Percentiles rank a stretch among this genome's conserved stretches.
These are phyloP conservation scores for Drosophila ananassae DNA, from an alignment of 1,140 invertebrate genomes.

Conservation along the genomic window DNA sequence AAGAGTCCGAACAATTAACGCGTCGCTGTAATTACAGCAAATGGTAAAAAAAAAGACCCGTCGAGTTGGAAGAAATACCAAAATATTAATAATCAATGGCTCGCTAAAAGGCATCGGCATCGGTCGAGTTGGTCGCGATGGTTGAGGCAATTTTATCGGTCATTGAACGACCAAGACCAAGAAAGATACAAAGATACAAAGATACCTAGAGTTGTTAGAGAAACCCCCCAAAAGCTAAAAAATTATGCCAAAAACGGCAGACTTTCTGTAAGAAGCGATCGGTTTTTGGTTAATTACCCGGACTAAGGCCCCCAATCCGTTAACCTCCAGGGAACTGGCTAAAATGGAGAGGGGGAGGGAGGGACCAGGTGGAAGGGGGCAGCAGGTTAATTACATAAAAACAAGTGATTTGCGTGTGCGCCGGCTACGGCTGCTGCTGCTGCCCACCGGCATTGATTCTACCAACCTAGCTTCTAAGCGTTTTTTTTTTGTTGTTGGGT, in stretches of 20 bases:
- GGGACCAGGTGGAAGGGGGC: conserved; percentile 7
- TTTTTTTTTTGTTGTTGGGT: conserved; percentile 23
- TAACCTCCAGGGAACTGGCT: conserved; percentile 34
- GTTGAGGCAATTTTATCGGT: conserved; percentile 76
- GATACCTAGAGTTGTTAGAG: conserved; percentile 11
- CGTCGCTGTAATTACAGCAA: conserved; percentile 74
- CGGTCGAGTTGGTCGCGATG: conserved; percentile 48
- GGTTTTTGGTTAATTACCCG: conserved; percentile 75
- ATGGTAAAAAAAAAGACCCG: conserved; percentile 44
- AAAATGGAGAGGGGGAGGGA: neutral
- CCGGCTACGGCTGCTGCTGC: conserved; percentile 3
- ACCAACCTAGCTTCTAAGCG: conserved; percentile 19
- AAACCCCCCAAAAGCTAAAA: conserved; percentile 13
- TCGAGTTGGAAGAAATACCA: conserved; percentile 25
- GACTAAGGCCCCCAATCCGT: conserved; percentile 48
- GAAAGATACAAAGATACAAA: conserved; percentile 23
- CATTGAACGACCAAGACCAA: conserved; percentile 61
- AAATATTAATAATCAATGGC: conserved; percentile 81
- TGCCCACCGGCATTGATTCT: conserved; percentile 55
- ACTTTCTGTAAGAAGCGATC: conserved; percentile 64
- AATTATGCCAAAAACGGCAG: conserved; percentile 44
- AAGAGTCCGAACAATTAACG: conserved; percentile 75
- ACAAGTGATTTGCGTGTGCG: conserved; percentile 76
- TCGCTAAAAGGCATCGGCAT: conserved; percentile 66
- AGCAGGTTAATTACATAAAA: conserved; percentile 72